Evolutionary conservation across 2,113 vertebrate genomes (phyloP), one percentile per base, ranked within the genome.

Genomic region (Montifringilla adamsi): DNA sequence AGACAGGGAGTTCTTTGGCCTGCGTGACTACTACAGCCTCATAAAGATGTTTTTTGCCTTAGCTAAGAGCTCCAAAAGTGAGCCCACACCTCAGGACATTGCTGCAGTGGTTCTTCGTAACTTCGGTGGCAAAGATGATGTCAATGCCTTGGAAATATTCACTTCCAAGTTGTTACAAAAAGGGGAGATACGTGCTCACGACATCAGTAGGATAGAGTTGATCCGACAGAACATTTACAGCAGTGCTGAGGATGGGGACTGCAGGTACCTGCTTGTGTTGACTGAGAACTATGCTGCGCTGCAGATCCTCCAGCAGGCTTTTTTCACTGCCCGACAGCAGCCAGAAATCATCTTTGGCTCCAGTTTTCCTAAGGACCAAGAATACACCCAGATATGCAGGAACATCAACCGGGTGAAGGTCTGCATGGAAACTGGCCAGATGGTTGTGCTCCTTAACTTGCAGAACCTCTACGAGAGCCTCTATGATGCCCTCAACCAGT

Each of bases 381-480:
- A 99, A 69, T 99, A 99, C 28, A 98, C 99, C 24, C 99, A 99
- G 77, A 98, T 99, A 90, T 99, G 99, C 97, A 97, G 98, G 63
- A 99, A 99, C 95, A 99, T 99, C 97, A 99, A 99, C 96, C 98
- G 99, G 33, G 98, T 99, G 43, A 99, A 99, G 96, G 97, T 99
- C 75, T 99, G 99, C 97, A 99, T 99, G 99, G 99, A 99, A 94
- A 99, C 99, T 0, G 99, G 99, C 60, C 98, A 98, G 94, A 99
- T 91, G 63, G 98, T 99, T 24, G 98, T 99, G 60, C 99, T 99
- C 10, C 98, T 99, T 49, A 99, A 99, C 96, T 96, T 99, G 93
- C 99, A 99, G 53, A 99, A 98, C 95, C 98, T 99, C 15, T 99
- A 99, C 1, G 99, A 99, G 98, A 99, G 99, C 96, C 98, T 99